Evolutionary conservation across 2,113 vertebrate genomes (phyloP).

Genomic region (Carassius gibelio): DNA sequence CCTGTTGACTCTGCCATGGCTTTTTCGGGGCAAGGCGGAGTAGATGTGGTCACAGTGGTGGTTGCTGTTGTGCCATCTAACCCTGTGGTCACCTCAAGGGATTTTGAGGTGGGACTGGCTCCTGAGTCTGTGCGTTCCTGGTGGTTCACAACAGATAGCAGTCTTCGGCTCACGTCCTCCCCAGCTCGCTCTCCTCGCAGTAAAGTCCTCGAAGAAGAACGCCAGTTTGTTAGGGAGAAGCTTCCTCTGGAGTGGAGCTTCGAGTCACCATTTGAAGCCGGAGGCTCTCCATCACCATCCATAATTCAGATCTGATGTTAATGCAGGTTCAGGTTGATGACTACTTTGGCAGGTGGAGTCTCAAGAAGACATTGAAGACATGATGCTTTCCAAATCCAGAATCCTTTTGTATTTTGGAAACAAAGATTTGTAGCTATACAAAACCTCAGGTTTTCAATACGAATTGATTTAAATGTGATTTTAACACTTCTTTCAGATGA

Average conservation of each 20-base stretch:
- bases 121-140: slow-evolving; percentile 60
- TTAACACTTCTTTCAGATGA: neutral
- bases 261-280: slow-evolving; percentile 59
- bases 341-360: slow-evolving; percentile 2
- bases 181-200: slow-evolving; percentile 49
- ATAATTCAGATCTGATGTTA: slow-evolving; percentile 29
- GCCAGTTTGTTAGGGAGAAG: slow-evolving; percentile 69
- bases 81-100: slow-evolving; percentile 44
- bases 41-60: neutral
- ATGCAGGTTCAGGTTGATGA: neutral
- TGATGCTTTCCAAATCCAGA: neutral
- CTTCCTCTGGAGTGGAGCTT: slow-evolving; percentile 62
- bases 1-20: neutral
- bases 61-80: slow-evolving; percentile 46
- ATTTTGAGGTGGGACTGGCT: slow-evolving; percentile 59
- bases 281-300: slow-evolving; percentile 55
- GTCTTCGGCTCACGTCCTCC: slow-evolving; percentile 64
- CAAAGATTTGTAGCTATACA: neutral
- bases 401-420: neutral
- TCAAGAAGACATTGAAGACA: neutral
- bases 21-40: slow-evolving; percentile 63
- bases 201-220: slow-evolving; percentile 61
- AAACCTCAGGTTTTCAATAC: neutral
- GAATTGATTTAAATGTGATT: neutral
- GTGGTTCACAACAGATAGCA: slow-evolving; percentile 68